Conservation (phyloP, 2,888 invertebrate species). For the Cantharis rufa region DNA sequence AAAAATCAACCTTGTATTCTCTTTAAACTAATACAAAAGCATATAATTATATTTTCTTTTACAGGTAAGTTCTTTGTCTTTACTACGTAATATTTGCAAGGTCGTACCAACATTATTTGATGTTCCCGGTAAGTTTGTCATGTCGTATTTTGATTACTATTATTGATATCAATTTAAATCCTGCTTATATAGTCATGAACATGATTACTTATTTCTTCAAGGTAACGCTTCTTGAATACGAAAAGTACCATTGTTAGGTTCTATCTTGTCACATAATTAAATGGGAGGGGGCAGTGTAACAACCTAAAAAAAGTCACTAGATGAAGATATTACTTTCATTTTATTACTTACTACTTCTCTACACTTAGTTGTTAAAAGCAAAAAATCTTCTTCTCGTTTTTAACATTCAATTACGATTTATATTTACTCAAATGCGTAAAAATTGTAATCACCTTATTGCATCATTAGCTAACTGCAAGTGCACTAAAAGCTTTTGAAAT, state of each 20-base stretch:
- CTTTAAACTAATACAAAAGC: constrained; percentile 16
- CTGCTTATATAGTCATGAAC: constrained; percentile 15
- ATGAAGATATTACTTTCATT: not conserved
- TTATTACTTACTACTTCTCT: not conserved
- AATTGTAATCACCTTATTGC: not conserved
- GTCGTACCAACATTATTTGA: constrained; percentile 31
- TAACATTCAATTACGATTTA: not conserved
- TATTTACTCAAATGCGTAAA: not conserved
- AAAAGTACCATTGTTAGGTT: not conserved
- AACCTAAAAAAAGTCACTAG: not conserved
- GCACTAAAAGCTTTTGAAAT: not conserved
- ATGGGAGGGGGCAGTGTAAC: not conserved
- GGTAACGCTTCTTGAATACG: constrained; percentile 6
- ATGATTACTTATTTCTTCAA: constrained; percentile 15
- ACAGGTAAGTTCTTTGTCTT: constrained; percentile 41
- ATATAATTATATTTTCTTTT: constrained; percentile 40
- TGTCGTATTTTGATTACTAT: constrained; percentile 27
- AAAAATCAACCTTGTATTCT: constrained; percentile 26
- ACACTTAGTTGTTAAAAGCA: not conserved
- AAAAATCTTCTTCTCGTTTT: not conserved
- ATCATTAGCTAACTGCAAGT: not conserved
- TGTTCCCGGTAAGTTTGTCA: constrained; percentile 31
- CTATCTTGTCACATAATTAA: not conserved
- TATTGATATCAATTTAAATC: constrained; percentile 28
- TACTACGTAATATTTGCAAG: constrained; percentile 36